phyloP scores from a whole-genome alignment of 2,113 vertebrate genomes.

The Gasterosteus aculeatus region DNA sequence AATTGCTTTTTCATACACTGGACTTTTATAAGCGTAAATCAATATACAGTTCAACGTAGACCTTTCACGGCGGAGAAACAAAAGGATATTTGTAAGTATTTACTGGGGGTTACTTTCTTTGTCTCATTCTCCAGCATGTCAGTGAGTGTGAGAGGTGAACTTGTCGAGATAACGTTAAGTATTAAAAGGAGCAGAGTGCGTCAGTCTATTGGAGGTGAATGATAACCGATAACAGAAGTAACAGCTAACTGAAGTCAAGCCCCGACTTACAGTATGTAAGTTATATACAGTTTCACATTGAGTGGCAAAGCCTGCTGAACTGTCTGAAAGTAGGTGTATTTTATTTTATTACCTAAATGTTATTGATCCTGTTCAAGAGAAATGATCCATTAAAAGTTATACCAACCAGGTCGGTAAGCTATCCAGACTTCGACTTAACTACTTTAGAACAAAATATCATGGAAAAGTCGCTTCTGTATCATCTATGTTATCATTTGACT shows the following conservation, averaged over 20 bases:
- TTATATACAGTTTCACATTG: neutral
- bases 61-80: neutral
- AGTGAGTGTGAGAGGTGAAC: conserved; percentile 41
- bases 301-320: neutral
- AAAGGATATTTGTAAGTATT: conserved; percentile 52
- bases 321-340: neutral
- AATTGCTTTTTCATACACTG: neutral
- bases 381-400: fast-evolving
- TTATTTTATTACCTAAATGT: neutral
- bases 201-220: neutral
- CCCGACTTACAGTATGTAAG: neutral
- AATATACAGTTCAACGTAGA: neutral
- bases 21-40: neutral
- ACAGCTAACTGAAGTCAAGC: neutral
- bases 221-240: neutral
- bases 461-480: neutral
- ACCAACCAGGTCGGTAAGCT: neutral
- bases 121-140: conserved; percentile 18
- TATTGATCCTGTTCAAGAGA: neutral
- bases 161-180: conserved; percentile 31
- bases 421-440: neutral
- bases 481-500: neutral
- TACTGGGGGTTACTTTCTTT: conserved; percentile 32
- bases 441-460: neutral
- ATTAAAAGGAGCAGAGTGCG: neutral